Evolutionary conservation across 2,888 invertebrate species (phyloP), one percentile per base, ranked within the genome.

Genomic region (Crossocerus cetratus): DNA sequence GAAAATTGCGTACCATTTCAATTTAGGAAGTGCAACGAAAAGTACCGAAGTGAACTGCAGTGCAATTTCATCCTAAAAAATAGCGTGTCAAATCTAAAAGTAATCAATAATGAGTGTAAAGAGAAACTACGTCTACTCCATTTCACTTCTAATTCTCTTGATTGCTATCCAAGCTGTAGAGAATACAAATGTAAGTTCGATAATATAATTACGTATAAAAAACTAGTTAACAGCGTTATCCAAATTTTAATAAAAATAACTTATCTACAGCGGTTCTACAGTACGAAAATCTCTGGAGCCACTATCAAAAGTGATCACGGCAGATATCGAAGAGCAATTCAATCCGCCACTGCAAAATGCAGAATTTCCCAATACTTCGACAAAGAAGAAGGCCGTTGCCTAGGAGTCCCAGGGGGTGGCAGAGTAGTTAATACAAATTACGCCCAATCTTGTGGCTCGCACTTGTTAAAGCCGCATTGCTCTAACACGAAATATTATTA

Each of bases 321-420:
- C 32, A 32, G 32, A 32, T 32, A 32, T 32, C 32, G 18, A 49
- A 49, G 18, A 5, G 49, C 49, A 49, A 49, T 49, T 49, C 11
- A 49, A 11, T 49, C 16, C 16, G n/a, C 49, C n/a, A 49, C 3
- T 49, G 4, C 49, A 32, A 32, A 32, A 32, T 86, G 84, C 65
- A 61, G 16, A 1, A 3, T 23, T 2, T 84, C 87, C 59, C 84
- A 87, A 58, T 90, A 88, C 72, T 91, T 83, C 32, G 90, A 91
- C 75, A 78, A 79, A 23, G 80, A 82, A 4, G 83, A 84, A 18
- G 85, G 87, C 11, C 69, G 84, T 32, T 89, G 89, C 57, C 77
- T 85, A 3, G 81, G 83, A 2, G 85, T 91, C 44, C 89, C 90
- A 3, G 91, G 91, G 20, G 91, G 91, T n/a, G 91, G 91, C 8